Base-by-base conservation (phyloP, 2,888 invertebrate species). In the Ochropleura plecta region DNA sequence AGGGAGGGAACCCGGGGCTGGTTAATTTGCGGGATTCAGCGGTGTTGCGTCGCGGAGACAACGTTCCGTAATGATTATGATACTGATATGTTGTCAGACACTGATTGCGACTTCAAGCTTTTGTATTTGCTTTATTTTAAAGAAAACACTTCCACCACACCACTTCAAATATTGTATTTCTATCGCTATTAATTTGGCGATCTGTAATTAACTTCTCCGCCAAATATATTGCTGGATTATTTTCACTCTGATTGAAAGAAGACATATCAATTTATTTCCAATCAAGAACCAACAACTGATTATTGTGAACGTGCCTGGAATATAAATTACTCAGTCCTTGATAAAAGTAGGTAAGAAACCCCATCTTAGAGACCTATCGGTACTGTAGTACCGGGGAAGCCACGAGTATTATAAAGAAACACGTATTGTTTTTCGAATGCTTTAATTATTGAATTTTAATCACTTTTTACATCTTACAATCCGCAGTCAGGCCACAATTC, bases 21-120 rank as follows among this genome's bases (percentile, higher is more conserved):
- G 94, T 94, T 95, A 95, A 95, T 95, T 95, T 95, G 95, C 93
- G 92, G 93, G 91, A 91, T 91, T 85, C 89, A 85, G 80, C 84
- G 88, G 84, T 83, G 64, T 81, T 77, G 77, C 74, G 70, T 51
- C 77, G 60, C 73, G 69, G 76, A 78, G 67, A 77, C 83, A 86
- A 69, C 76, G 60, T 63, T 74, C 48, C 42, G 73, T 85, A 86
- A 86, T 79, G 70, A 79, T 79, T 79, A 76, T 83, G 63, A 76
- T 79, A 62, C 75, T 71, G 82, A 78, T 86, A 77, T 68, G 74
- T 65, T 62, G 70, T 14, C 66, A 51, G 51, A 59, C 75, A 71
- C 73, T 84, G 77, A 76, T 84, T 77, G 72, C 16, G 44, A 62
- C 64, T 72, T 55, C 62, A 72, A n/a, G 67, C 48, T 62, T 44